Evolutionary conservation across 2,113 vertebrate genomes (phyloP).

Genomic region (Cyanoliseus patagonus): DNA sequence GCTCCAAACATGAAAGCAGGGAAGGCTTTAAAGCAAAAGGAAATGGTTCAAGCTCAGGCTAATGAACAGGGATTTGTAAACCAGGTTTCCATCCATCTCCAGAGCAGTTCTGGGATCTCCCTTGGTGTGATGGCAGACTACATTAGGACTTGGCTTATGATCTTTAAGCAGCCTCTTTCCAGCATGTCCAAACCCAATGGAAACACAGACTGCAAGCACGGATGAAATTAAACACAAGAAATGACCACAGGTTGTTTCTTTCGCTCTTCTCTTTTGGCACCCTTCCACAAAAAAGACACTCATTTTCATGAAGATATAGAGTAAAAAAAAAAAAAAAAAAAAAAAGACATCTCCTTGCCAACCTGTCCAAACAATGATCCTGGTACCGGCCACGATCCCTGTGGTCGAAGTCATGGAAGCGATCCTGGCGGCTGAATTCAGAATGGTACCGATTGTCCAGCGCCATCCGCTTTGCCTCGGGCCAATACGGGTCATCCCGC

Average conservation of each 20-base stretch:
- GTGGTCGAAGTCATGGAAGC: constrained; percentile 91
- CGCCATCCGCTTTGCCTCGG: constrained; percentile 82
- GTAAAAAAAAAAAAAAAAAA: background rate
- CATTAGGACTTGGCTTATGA: background rate
- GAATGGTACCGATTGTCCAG: constrained; percentile 86
- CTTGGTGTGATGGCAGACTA: background rate
- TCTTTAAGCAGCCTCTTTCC: background rate
- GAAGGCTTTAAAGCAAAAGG: background rate
- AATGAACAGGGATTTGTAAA: background rate
- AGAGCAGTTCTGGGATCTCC: background rate
- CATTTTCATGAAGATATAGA: background rate
- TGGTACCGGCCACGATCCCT: constrained; percentile 88
- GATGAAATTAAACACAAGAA: background rate
- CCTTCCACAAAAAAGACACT: background rate
- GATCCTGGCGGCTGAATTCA: constrained; percentile 84
- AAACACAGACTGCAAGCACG: accelerated
- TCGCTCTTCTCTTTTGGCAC: background rate
- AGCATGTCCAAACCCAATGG: accelerated
- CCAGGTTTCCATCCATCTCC: background rate
- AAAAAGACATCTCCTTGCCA: background rate
- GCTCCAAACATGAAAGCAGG: background rate
- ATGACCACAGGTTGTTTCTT: background rate
- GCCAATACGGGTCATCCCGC: constrained; percentile 87
- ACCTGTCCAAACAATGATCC: constrained; percentile 85
- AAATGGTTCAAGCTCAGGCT: background rate